Evolutionary conservation across 2,113 vertebrate species (phyloP), one percentile per base, ranked within the genome.

Genomic region (Peromyscus maniculatus): DNA sequence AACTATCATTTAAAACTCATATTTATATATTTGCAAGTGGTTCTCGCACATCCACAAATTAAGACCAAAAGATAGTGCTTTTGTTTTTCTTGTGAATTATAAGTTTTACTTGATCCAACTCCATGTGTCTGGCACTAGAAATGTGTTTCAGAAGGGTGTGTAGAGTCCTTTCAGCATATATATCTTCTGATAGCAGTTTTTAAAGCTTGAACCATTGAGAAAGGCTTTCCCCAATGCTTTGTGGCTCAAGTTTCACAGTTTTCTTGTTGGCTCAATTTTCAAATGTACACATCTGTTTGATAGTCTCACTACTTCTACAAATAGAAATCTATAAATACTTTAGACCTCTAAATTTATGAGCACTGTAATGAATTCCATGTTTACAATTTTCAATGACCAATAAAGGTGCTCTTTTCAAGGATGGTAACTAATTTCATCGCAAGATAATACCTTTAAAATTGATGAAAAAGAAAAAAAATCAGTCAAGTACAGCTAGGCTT

Each of bases 181-280:
- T 91, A 80, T 13, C 96, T 67, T 93, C 80, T 95, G 89, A 94
- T 96, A 94, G 55, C 89, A 72, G 95, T 94, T 98, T 98, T 98
- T 95, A 96, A 98, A 97, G 83, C 86, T 75, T 95, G 92, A 98
- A 95, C 95, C 97, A 91, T 97, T 97, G 98, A 93, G 98, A 95
- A 97, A 97, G 83, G 87, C 95, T 49, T 94, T 55, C 15, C 96
- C 93, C 97, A 96, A 98, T 98, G 93, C 97, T 97, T 97, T 98
- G 97, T 98, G 97, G 95, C 96, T 99, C 98, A 10, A 94, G 92
- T 98, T 99, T 98, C 98, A 98, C 97, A 98, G 97, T 97, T 96
- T 94, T 74, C 22, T 8, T 98, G 96, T 98, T 98, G 98, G 97
- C 97, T 98, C 96, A 98, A 93, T 97, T 95, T 92, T 97, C 97